Percentiles rank a stretch among this genome's conserved stretches.
Evolutionary conservation across 2,888 invertebrate species (phyloP).

Genomic region (Dolichopus griseipennis): DNA sequence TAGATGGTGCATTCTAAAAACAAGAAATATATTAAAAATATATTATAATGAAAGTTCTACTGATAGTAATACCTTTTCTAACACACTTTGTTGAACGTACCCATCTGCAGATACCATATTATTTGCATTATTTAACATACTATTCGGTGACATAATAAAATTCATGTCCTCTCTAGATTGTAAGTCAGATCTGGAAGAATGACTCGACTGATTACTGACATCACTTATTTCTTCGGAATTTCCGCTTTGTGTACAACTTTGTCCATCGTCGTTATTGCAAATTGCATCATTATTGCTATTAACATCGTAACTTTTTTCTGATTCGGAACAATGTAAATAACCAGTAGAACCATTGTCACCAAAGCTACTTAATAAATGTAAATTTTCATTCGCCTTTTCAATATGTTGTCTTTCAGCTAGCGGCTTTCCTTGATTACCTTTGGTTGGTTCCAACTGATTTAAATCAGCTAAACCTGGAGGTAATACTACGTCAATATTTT

Average conservation of each 20-base stretch:
- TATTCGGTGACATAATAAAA: not conserved
- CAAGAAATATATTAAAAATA: not conserved
- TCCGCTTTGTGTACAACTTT: conserved; percentile 23
- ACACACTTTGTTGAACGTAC: conserved; percentile 28
- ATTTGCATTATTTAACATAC: conserved; percentile 11
- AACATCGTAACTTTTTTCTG: conserved; percentile 20
- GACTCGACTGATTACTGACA: conserved; percentile 22
- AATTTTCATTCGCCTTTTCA: conserved; percentile 24
- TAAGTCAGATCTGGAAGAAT: conserved; percentile 21
- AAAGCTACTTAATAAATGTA: conserved; percentile 21
- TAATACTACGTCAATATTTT: conserved; percentile 30
- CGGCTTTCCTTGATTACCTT: conserved; percentile 22
- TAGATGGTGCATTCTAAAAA: conserved; percentile 14
- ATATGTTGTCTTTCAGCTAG: conserved; percentile 24
- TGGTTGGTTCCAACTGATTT: conserved; percentile 24
- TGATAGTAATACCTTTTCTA: conserved; percentile 24
- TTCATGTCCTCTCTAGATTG: conserved; percentile 11
- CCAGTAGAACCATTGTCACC: conserved; percentile 19
- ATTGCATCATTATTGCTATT: conserved; percentile 19
- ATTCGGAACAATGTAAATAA: conserved; percentile 16
- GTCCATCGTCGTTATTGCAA: conserved; percentile 22
- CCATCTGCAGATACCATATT: conserved; percentile 20
- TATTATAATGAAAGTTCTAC: not conserved
- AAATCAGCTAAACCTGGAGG: conserved; percentile 30
- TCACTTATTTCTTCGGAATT: conserved; percentile 28